Evolutionary conservation across 2,113 vertebrate genomes (phyloP), one percentile per base, ranked within the genome.

Genomic region (Drymodes brunneopygia): DNA sequence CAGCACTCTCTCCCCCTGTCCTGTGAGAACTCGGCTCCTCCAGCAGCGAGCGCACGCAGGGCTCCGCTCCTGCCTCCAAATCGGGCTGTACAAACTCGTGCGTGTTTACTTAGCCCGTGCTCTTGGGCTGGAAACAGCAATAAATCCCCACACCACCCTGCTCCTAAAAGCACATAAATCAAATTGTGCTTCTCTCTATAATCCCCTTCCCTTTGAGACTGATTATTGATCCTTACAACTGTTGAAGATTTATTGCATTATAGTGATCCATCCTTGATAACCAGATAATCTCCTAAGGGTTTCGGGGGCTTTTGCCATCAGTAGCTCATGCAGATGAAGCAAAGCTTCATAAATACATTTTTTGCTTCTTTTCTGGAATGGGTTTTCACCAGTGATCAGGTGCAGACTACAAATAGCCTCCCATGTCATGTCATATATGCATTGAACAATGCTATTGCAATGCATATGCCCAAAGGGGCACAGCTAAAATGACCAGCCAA

Each of bases 181-280:
- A 95, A 84, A 78, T 56, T 4, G 19, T 72, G 8, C 23, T 53
- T 70, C 81, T 85, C 75, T 94, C 88, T 78, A 90, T 83, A 95
- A 95, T 92, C 71, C 54, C 74, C 58, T 87, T 90, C 36, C 74
- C 81, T 95, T 95, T 94, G 93, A 92, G 94, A 92, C 95, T 64
- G 82, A 92, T 94, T 94, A 96, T 97, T 90, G 94, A 96, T 96
- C 93, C 93, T 85, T 93, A n/a, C 60, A 96, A 96, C 94, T 88
- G 75, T 35, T 74, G 86, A 88, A 95, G 93, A 96, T 95, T 95
- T 96, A 96, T 94, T 89, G 93, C 21, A 2, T 72, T 84, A 94
- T 51, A 93, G 92, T 56, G 79, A 96, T 71, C 86, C 88, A 88
- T 83, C 61, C 88, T 93, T 92, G 88, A 94, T 94, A 95, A 94